Base-by-base conservation (phyloP, 2,797 vertebrate genomes). In the Florisuga fusca region DNA sequence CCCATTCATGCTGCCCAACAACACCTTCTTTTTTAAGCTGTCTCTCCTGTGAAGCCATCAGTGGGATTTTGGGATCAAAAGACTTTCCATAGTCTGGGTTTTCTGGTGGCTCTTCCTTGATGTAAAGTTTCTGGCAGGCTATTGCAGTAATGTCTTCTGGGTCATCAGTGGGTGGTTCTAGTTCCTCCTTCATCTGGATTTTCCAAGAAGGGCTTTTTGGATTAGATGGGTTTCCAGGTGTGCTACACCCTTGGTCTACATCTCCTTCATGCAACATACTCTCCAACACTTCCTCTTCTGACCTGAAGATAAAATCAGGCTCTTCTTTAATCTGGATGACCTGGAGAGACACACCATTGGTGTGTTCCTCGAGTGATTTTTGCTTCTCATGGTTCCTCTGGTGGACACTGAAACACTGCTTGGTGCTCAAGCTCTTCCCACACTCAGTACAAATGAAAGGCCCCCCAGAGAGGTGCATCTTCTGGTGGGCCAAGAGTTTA, bases 341-440 rank as follows among this genome's bases (percentile, higher is more conserved):
- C 43, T 21, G 87, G 16, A 86, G 27, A 80, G 77, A 51, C 18
- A 34, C 9, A 6, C 55, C 15, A 4, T n/a, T 61, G 19, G n/a
- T 4, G 6, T 46, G 58, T 29, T 36, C 59, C 20, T 78, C 7
- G 0, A 74, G 31, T 0, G 1, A 36, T 48, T 90, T 95, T 68
- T 93, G 63, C 79, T 94, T 91, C 5, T 27, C 20, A 0, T 87
- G 92, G 72, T 76, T 96, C 46, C 75, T 93, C 72, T 87, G 92
- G 43, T 85, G 92, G 59, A 87, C 29, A 0, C 15, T 41, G 61
- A 91, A 87, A 41, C 64, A 87, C 3, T 51, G 9, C 59, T 87
- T 79, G 63, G 94, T 89, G 67, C 85, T 95, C 78, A 87, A 78
- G 31, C 92, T 92, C 67, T 95, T 93, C 74, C 95, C 94, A 9